Base-by-base conservation (phyloP, 2,888 invertebrate genomes). In the Pandemis corylana region DNA sequence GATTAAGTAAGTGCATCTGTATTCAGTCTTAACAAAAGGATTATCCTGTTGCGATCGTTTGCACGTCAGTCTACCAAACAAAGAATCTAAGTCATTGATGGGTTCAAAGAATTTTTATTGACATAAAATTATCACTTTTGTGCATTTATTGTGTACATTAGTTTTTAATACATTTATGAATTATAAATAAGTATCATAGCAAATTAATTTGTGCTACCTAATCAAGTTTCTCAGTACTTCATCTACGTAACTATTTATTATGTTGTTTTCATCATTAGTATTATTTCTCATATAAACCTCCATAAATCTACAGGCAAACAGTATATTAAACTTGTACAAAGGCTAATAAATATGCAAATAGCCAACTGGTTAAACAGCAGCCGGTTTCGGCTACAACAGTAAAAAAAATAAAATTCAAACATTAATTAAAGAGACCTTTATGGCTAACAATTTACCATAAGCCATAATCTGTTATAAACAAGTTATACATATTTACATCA, bases 301-400 rank as follows among this genome's bases (percentile, higher is more conserved):
- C 0, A 36, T 4, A 36, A 36, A 36, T 36, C 28, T 15, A 53
- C 5, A 7, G 12, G 53, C 5, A 56, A 56, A 1, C 12, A 12
- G 5, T 59, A 59, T 28, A 64, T 56, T 65, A 20, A 56, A 56
- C 65, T 66, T 59, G 56, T 66, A 28, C 46, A 20, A 61, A 61
- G 49, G 59, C 56, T 15, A 59, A 49, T 63, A 59, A 65, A 41
- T 28, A 71, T 71, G 66, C 59, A 66, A 61, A 66, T 61, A 1
- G 41, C 15, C 44, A 46, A 46, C 56, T 71, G 65, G 44, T 36
- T 65, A 15, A 9, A 63, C 63, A 59, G 28, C 28, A 36, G 28
- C 28, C 28, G 28, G 28, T 36, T 36, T 7, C 10, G 6, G 10
- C 12, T 59, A 28, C 5, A 4, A 7, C 28, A 12, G 12, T 59